Base-by-base conservation (phyloP, 2,888 invertebrate species). In the Orchesellides sinensis region DNA sequence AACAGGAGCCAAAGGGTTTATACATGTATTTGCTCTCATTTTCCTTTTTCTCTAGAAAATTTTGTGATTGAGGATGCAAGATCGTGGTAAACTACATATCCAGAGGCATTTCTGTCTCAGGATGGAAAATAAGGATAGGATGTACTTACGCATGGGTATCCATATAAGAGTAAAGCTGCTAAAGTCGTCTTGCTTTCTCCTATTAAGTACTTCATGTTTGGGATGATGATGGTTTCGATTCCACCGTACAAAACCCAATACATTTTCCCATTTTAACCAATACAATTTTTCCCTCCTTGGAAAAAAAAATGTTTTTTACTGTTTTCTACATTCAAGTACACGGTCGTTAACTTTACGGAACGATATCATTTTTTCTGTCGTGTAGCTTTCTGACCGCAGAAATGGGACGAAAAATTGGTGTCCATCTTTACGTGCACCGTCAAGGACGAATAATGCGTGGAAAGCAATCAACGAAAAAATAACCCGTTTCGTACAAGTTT, bases 41-140 rank as follows among this genome's bases (percentile, higher is more conserved):
- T 35, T 70, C 35, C 32, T 52, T 52, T 6, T 35, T 35, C 35
- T 56, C 56, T 27, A n/a, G 72, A 72, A 45, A 47, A 45, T 49
- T 70, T 40, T 29, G 61, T 61, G 61, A 72, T 72, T 72, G 72
- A 27, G 19, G 47, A 47, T 72, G 72, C 45, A 72, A 72, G 72
- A 72, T 45, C 59, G 19, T 72, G 40, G 72, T 61, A 47, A 59
- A 47, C 72, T 61, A 59, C 47, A 19, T 73, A 63, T 61, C 73
- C 73, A 73, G 52, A 27, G 73, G 73, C 63, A 72, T 45, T 61
- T 56, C 23, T 27, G 29, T 19, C 19, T 29, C 35, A 23, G 8
- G 23, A 23, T 56, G 27, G 40, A 2, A 40, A 56, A 6, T 23
- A 56, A 27, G 23, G 25, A 56, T 56, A 56, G 23, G 8, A 56